Evolutionary conservation across 2,888 invertebrate species (phyloP).

Genomic region (Brachypterus glaber): DNA sequence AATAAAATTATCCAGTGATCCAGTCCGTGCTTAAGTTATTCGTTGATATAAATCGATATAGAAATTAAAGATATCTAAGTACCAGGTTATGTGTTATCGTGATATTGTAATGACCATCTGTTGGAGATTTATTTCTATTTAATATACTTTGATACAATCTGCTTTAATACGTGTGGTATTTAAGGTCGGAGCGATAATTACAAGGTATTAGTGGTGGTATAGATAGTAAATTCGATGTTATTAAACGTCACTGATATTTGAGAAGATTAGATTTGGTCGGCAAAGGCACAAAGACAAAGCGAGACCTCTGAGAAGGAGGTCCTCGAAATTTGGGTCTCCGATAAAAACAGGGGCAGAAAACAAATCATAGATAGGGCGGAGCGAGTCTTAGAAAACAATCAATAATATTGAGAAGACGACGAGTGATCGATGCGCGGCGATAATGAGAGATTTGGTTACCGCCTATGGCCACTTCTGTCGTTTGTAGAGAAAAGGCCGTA

Average conservation of each 20-base stretch:
- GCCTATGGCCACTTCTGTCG: slow-evolving; percentile 29
- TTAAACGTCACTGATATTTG: slow-evolving; percentile 2
- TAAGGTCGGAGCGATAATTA: slow-evolving; percentile 1
- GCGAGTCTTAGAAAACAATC: slow-evolving; percentile 46
- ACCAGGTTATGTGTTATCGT: too few relatives aligned
- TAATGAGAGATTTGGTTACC: slow-evolving; percentile 47
- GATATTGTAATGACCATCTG: too few relatives aligned
- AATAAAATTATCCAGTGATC: too few relatives aligned
- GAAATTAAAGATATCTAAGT: too few relatives aligned
- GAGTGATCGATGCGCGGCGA: slow-evolving; percentile 41
- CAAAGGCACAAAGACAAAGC: too few relatives aligned
- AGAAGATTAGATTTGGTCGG: not conserved
- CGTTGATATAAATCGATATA: too few relatives aligned
- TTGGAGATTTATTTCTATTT: too few relatives aligned
- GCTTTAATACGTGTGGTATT: not conserved
- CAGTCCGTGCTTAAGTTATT: too few relatives aligned
- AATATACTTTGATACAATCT: too few relatives aligned
- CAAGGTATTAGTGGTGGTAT: slow-evolving; percentile 1
- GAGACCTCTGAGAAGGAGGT: too few relatives aligned
- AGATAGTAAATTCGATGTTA: not conserved
- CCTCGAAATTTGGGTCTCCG: not conserved
- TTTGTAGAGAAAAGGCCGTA: too few relatives aligned
- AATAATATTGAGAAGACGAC: slow-evolving; percentile 44
- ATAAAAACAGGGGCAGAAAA: slow-evolving; percentile 14
- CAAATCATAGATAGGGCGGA: slow-evolving; percentile 26